Conservation (phyloP, 2,888 invertebrate genomes). For the Agrilus mali region DNA sequence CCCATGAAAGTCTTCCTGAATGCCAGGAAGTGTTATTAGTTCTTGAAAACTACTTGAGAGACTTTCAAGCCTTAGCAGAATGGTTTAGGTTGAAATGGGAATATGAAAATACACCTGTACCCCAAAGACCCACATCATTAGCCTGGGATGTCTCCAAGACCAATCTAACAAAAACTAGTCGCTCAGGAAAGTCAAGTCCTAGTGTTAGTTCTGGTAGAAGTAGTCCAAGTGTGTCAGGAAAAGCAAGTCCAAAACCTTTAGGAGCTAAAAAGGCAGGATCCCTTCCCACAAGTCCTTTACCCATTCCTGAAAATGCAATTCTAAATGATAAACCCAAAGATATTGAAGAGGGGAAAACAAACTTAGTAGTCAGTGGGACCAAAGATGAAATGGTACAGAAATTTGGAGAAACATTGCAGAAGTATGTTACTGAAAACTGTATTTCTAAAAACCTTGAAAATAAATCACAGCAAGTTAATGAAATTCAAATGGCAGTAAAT, state of each 20-base stretch:
- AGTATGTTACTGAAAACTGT: too few species aligned
- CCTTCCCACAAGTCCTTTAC: slow-evolving; percentile 34
- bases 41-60: slow-evolving; percentile 84
- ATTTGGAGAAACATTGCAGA: not conserved
- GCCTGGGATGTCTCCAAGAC: slow-evolving; percentile 95
- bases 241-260: slow-evolving; percentile 48
- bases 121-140: slow-evolving; percentile 75
- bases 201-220: slow-evolving; percentile 43
- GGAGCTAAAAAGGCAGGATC: slow-evolving; percentile 23
- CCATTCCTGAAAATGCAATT: slow-evolving; percentile 17
- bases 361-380: not conserved
- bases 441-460: too few species aligned
- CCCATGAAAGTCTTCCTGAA: slow-evolving; percentile 85
- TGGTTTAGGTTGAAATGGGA: slow-evolving; percentile 91
- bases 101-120: slow-evolving; percentile 78
- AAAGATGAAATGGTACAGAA: slow-evolving; percentile 16
- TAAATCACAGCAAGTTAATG: too few species aligned
- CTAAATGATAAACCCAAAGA: slow-evolving; percentile 21
- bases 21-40: slow-evolving; percentile 94
- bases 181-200: slow-evolving; percentile 34
- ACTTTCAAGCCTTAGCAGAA: slow-evolving; percentile 87
- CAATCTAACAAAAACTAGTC: slow-evolving; percentile 31
- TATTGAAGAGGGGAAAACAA: slow-evolving; percentile 2
- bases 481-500: too few species aligned
- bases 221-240: slow-evolving; percentile 46